Conservation (phyloP, 1,140 invertebrate genomes). For the Episyrphus balteatus region DNA sequence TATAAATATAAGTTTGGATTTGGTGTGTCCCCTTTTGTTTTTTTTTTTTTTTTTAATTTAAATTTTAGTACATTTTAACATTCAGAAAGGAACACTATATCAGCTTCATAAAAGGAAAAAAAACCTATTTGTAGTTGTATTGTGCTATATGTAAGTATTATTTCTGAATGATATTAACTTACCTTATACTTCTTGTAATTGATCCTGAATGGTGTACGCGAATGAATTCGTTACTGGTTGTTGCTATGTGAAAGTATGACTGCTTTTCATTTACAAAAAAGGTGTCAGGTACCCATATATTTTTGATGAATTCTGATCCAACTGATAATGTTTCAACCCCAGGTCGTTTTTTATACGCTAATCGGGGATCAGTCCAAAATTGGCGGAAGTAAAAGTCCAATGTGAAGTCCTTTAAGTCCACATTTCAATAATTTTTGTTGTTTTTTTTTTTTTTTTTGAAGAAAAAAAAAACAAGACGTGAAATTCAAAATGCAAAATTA, state of each 20-base stretch:
- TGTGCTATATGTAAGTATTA: too few relatives aligned
- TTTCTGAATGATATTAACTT: slow-evolving; percentile 42
- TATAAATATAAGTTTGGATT: too few relatives aligned
- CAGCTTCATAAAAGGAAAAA: too few relatives aligned
- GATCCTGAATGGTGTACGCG: slow-evolving; percentile 88
- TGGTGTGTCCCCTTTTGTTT: too few relatives aligned
- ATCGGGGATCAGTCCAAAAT: slow-evolving; percentile 91
- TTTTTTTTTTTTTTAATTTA: too few relatives aligned
- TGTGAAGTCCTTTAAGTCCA: slow-evolving; percentile 76
- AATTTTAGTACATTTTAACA: too few relatives aligned
- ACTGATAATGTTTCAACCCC: slow-evolving; percentile 82
- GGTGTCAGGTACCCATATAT: slow-evolving; percentile 97
- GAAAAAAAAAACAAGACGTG: slow-evolving; percentile 12
- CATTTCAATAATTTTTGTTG: background rate
- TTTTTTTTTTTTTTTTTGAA: slow-evolving; percentile 6
- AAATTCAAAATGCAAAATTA: slow-evolving; percentile 1
- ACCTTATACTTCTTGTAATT: slow-evolving; percentile 92
- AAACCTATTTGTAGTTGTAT: too few relatives aligned
- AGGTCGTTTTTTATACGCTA: slow-evolving; percentile 77
- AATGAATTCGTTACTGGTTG: slow-evolving; percentile 95
- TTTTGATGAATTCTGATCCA: slow-evolving; percentile 90
- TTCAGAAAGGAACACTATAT: too few relatives aligned
- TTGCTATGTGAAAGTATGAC: slow-evolving; percentile 95
- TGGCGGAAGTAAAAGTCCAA: slow-evolving; percentile 98
- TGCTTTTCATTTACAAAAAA: slow-evolving; percentile 98